phyloP scores from a whole-genome alignment of 2,113 vertebrate species.

The Datnioides undecimradiatus region DNA sequence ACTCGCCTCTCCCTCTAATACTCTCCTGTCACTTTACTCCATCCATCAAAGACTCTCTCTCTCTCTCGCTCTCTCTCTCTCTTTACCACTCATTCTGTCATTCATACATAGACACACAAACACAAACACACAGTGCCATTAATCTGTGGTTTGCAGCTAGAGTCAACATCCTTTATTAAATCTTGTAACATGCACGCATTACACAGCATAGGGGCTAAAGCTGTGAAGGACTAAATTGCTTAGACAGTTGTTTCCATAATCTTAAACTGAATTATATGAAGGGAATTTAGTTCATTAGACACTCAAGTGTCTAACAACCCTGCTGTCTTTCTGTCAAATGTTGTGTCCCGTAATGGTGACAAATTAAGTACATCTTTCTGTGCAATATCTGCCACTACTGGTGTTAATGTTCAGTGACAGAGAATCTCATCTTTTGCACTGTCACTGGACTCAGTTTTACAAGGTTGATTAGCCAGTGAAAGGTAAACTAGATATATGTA shows the following conservation, averaged over 20 bases:
- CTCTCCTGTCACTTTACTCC: constrained; percentile 62
- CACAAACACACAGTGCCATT: neutral
- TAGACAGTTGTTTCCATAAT: neutral
- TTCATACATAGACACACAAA: neutral
- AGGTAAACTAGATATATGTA: neutral
- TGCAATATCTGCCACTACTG: neutral
- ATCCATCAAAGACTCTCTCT: constrained; percentile 58
- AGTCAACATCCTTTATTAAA: constrained; percentile 31
- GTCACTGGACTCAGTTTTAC: neutral
- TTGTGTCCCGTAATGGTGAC: neutral
- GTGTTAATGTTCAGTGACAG: neutral
- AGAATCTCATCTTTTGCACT: neutral
- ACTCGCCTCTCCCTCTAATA: constrained; percentile 52
- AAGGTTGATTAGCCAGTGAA: neutral
- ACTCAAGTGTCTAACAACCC: neutral
- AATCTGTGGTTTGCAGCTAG: constrained; percentile 19
- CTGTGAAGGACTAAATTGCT: neutral
- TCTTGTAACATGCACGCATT: constrained; percentile 18
- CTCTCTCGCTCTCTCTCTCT: constrained; percentile 14
- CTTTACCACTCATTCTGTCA: constrained; percentile 13
- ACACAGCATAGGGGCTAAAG: neutral
- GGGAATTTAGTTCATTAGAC: constrained; percentile 18
- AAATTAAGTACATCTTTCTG: neutral
- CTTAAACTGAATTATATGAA: constrained; percentile 9
- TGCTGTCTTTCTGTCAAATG: constrained; percentile 2